A percentile compares a stretch with the other conserved stretches of the same genome.
These are phyloP conservation scores for Daktulosphaira vitifoliae DNA, from an alignment of 1,140 invertebrate genomes.

Conservation along the genomic window DNA sequence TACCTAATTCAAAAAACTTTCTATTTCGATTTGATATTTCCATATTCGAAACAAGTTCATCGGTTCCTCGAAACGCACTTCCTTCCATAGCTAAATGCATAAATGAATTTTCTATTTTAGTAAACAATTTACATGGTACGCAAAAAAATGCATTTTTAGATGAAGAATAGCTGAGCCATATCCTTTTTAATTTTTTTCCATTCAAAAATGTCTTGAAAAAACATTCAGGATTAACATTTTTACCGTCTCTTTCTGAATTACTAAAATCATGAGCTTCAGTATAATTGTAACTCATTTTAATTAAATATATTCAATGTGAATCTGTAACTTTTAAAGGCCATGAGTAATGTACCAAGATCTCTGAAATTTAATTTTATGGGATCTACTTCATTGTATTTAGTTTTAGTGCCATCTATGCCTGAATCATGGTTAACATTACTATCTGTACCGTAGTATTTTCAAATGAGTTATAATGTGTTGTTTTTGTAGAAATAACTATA, in stretches of 20 bases:
- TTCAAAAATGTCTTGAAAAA: background rate
- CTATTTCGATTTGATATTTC: background rate
- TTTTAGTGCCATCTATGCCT: background rate
- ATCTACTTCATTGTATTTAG: background rate
- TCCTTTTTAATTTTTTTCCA: background rate
- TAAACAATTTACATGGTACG: background rate
- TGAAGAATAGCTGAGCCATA: no score
- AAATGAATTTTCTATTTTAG: background rate
- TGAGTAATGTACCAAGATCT: slow-evolving; percentile 1
- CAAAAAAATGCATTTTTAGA: background rate
- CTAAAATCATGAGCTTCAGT: background rate
- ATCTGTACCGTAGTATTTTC: no score
- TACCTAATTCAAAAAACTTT: background rate
- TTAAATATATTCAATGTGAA: background rate
- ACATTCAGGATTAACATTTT: background rate
- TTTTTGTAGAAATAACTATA: slow-evolving; percentile 1
- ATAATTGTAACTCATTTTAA: background rate
- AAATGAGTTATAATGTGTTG: no score
- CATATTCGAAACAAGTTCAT: background rate
- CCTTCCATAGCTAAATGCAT: background rate
- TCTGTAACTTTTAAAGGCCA: background rate
- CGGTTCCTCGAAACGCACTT: background rate
- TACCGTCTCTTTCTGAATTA: background rate
- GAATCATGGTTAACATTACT: background rate
- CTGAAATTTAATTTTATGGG: slow-evolving; percentile 3